Evolutionary conservation across 1,140 invertebrate genomes (phyloP), one percentile per base, ranked within the genome.

Genomic region (Drosophila ficusphila): DNA sequence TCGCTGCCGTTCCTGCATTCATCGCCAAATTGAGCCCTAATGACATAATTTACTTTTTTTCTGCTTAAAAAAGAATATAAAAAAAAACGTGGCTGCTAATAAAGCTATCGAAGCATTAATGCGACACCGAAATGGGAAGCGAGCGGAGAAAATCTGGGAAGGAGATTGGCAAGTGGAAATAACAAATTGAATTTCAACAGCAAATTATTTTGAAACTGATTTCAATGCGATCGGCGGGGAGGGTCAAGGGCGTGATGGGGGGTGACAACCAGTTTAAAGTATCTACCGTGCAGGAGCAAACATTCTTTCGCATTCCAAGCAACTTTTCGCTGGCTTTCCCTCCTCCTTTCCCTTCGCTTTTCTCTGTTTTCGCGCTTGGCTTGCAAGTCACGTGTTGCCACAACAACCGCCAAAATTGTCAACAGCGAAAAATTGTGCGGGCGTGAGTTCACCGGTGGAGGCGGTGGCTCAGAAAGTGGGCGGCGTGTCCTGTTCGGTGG

Each of bases 351-450:
- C 14, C 19, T 23, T 16, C 18, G 29, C 11, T 38, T 18, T 44
- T 18, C 36, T 21, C 31, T 36, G 27, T 39, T 29, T 58, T 64
- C 39, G 33, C 75, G 72, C 71, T 88, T 77, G 78, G 82, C 74
- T 88, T 88, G 83, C 81, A 76, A 88, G 82, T 88, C 82, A 88
- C 82, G 82, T 88, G 82, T 88, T 88, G 82, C 82, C 82, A 88
- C 82, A 88, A 88, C 82, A 88, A 88, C 82, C 82, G 82, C 82
- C 83, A 77, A 88, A 88, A 88, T 88, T 88, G 82, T 88, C 82
- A 88, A 88, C 82, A 88, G 83, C 82, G 82, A 88, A 82, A 88
- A 88, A 88, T 88, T 88, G 82, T 47, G 78, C 82, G 83, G 82
- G 69, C 77, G 82, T 88, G 82, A 86, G 82, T 71, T 70, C 61